These are phyloP conservation scores for Chrysotoxum bicinctum DNA, from an alignment of 2,888 invertebrate genomes.

Conservation along the genomic window DNA sequence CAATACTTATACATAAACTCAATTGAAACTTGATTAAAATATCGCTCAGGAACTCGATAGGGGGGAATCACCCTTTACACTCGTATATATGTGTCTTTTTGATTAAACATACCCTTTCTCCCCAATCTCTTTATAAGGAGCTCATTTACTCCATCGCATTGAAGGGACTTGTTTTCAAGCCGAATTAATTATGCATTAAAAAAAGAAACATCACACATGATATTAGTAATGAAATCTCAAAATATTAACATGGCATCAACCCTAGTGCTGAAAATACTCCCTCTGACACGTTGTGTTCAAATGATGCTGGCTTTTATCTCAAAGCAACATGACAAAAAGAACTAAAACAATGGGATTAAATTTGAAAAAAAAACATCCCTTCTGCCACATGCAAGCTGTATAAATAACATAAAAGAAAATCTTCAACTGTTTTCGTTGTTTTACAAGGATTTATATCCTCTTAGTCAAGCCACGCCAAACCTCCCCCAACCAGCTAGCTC, in stretches of 20 bases:
- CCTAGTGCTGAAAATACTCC: not conserved
- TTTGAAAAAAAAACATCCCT: constrained; percentile 19
- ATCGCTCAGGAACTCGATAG: not conserved
- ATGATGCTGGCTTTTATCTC: not conserved
- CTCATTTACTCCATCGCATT: not conserved
- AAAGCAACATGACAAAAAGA: not conserved
- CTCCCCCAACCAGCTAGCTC: not conserved
- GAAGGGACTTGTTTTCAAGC: not conserved
- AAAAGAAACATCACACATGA: constrained; percentile 6
- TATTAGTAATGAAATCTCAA: not conserved
- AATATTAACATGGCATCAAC: constrained; percentile 9
- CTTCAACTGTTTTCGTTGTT: constrained; percentile 47
- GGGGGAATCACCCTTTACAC: not conserved
- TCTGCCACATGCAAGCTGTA: constrained; percentile 6
- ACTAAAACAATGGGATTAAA: constrained; percentile 7
- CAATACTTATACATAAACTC: not conserved
- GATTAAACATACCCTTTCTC: not conserved
- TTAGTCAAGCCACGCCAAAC: constrained; percentile 19
- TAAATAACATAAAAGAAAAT: constrained; percentile 39
- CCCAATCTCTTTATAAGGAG: not conserved
- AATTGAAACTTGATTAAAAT: not conserved
- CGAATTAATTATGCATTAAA: not conserved
- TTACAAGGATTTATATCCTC: constrained; percentile 49
- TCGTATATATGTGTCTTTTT: not conserved
- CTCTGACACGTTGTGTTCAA: not conserved